Conservation (phyloP, 2,113 vertebrate species). For the Microtus richardsoni region DNA sequence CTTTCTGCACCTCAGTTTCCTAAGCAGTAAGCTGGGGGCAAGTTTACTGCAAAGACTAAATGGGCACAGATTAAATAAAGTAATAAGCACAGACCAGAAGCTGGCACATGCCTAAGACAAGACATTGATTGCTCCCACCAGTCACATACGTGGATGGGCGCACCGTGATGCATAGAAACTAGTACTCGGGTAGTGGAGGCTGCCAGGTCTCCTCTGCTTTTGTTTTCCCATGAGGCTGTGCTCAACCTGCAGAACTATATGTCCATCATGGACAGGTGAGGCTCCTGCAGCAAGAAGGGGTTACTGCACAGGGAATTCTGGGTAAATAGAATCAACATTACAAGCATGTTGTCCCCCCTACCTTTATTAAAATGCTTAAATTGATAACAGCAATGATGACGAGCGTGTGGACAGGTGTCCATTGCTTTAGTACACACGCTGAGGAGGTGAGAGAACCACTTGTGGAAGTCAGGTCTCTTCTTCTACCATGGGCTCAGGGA, state of each 20-base stretch:
- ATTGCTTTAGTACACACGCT: not conserved
- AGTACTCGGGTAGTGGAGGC: not conserved
- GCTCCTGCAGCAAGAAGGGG: not conserved
- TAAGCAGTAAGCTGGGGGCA: not conserved
- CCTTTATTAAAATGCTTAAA: not conserved
- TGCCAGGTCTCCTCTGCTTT: not conserved
- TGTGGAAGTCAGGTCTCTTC: not conserved
- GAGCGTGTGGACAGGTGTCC: not conserved
- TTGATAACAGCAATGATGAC: fast-evolving
- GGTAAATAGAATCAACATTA: not conserved
- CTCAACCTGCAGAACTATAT: not conserved
- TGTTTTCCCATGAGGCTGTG: not conserved
- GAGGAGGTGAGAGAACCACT: not conserved
- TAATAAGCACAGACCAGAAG: not conserved
- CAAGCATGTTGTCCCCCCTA: fast-evolving
- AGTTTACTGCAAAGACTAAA: not conserved
- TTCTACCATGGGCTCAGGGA: not conserved
- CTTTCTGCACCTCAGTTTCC: not conserved
- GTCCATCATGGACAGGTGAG: not conserved
- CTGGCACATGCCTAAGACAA: not conserved
- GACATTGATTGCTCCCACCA: not conserved
- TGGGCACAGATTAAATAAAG: not conserved
- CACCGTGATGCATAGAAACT: not conserved
- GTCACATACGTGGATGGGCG: fast-evolving
- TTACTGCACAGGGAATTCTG: not conserved